These are phyloP conservation scores for Drosophila insularis DNA, from an alignment of 1,140 invertebrate species.

Conservation along the genomic window DNA sequence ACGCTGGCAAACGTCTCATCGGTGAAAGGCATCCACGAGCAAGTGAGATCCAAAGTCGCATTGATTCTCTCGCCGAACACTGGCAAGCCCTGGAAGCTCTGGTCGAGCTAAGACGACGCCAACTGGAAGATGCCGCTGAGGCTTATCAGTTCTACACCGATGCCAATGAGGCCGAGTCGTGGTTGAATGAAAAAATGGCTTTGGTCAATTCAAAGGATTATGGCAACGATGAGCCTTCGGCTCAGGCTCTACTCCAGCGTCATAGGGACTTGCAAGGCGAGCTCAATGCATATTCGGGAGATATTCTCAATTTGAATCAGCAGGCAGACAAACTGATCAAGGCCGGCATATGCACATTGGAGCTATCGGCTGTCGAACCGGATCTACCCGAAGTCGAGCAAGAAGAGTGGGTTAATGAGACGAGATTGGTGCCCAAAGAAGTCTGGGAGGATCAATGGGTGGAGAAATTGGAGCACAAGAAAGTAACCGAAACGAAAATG, in stretches of 20 bases:
- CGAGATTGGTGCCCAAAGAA: constrained; percentile 92
- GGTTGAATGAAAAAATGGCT: constrained; percentile 96
- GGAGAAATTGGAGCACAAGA: constrained; percentile 91
- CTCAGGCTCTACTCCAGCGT: constrained; percentile 91
- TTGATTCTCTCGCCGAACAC: constrained; percentile 91
- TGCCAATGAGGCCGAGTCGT: constrained; percentile 98
- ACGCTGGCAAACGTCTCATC: constrained; percentile 89
- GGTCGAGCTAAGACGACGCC: constrained; percentile 91
- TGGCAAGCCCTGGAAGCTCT: constrained; percentile 94
- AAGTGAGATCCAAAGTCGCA: constrained; percentile 89
- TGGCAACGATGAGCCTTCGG: constrained; percentile 94
- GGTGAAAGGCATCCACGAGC: constrained; percentile 89
- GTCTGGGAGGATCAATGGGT: constrained; percentile 95
- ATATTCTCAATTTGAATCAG: constrained; percentile 93
- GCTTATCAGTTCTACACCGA: constrained; percentile 98
- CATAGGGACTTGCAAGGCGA: constrained; percentile 95
- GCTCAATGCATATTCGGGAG: constrained; percentile 94
- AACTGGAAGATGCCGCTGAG: constrained; percentile 96
- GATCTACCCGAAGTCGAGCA: constrained; percentile 87
- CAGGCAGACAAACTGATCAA: constrained; percentile 92
- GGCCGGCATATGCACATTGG: constrained; percentile 90
- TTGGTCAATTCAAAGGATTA: constrained; percentile 94
- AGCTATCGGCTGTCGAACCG: constrained; percentile 87
- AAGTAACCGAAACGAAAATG: constrained; percentile 92
- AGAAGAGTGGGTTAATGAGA: constrained; percentile 90